A percentile compares a stretch with the other conserved stretches of the same genome.
Evolutionary conservation across 2,888 invertebrate species (phyloP).

Genomic region (Cheilosia urbana): DNA sequence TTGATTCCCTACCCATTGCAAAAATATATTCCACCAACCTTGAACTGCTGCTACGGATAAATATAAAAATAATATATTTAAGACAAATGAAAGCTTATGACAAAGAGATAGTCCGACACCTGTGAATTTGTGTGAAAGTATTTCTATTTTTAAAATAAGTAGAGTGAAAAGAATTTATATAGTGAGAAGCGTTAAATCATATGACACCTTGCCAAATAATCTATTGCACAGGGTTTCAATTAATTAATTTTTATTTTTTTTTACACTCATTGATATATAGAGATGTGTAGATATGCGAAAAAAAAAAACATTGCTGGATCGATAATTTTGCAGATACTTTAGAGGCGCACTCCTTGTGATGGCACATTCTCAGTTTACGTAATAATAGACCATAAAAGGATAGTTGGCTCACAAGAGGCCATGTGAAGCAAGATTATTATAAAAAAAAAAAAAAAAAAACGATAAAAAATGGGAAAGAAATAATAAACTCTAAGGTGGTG

Average conservation of each 20-base stretch:
- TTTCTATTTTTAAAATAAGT: slow-evolving; percentile 54
- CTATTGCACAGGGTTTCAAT: slow-evolving; percentile 1
- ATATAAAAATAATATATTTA: slow-evolving; percentile 49
- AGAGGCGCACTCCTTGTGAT: slow-evolving; percentile 12
- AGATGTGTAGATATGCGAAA: background rate
- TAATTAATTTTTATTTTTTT: background rate
- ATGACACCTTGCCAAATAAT: slow-evolving; percentile 12
- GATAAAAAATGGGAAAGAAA: slow-evolving; percentile 31
- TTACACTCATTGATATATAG: background rate
- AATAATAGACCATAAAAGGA: slow-evolving; percentile 52
- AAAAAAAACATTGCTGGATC: slow-evolving; percentile 25
- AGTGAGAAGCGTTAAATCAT: slow-evolving; percentile 23
- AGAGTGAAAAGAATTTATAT: slow-evolving; percentile 13
- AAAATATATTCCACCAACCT: slow-evolving; percentile 43
- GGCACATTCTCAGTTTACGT: slow-evolving; percentile 48
- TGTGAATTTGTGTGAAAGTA: slow-evolving; percentile 58
- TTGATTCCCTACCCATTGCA: background rate
- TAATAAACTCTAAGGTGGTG: slow-evolving; percentile 53
- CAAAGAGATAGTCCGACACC: slow-evolving; percentile 61
- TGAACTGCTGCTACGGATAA: slow-evolving; percentile 48
- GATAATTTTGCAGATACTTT: slow-evolving; percentile 59
- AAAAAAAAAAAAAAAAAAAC: slow-evolving; percentile 41
- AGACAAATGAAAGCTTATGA: slow-evolving; percentile 47
- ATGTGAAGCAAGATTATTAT: slow-evolving; percentile 20
- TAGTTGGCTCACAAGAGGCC: slow-evolving; percentile 30